Evolutionary conservation across 2,888 invertebrate species (phyloP), one percentile per base, ranked within the genome.

Genomic region (Xestia rhomboidea): DNA sequence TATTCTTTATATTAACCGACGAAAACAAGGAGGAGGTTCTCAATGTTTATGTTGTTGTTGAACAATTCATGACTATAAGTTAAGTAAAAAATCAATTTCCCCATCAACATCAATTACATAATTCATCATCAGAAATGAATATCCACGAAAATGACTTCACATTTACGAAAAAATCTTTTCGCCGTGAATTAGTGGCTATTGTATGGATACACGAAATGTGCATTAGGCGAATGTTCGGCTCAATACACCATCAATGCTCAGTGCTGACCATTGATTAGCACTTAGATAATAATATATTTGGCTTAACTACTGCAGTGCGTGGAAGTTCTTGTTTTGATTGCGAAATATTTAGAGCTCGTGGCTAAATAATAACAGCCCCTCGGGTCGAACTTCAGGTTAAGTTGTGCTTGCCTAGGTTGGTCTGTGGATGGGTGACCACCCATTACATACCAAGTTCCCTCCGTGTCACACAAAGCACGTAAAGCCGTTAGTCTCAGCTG

Each of bases 121-220:
- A 49, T 68, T 72, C 57, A 74, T 76, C 34, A 67, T 73, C 15
- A 69, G 73, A 46, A 73, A 68, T 68, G 0, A 66, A 77, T 71
- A 68, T 68, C 34, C 30, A 30, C 54, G 63, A 49, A 57, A 24
- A 70, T 60, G 21, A 62, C n/a, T 2, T 27, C 54, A 49, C 41
- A 63, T 73, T 44, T 66, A 64, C 34, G 67, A 79, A 85, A 79
- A 74, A 68, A 54, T n/a, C 68, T 27, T 3, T 74, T 86, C 76
- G 51, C 77, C 68, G 66, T 67, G 83, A 89, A 90, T 91, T 88
- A 90, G 85, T 73, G 69, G 73, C 76, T 84, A 90, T 92, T 91
- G 90, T 92, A 85, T 82, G 79, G 77, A 83, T 87, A 91, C 91
- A 92, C 85, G 91, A 89, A 87, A 89, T 86, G 81, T 90, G 88